A percentile compares a stretch with the other conserved stretches of the same genome.
These are phyloP conservation scores for Alauda arvensis DNA, from an alignment of 2,797 vertebrate species.

Conservation along the genomic window DNA sequence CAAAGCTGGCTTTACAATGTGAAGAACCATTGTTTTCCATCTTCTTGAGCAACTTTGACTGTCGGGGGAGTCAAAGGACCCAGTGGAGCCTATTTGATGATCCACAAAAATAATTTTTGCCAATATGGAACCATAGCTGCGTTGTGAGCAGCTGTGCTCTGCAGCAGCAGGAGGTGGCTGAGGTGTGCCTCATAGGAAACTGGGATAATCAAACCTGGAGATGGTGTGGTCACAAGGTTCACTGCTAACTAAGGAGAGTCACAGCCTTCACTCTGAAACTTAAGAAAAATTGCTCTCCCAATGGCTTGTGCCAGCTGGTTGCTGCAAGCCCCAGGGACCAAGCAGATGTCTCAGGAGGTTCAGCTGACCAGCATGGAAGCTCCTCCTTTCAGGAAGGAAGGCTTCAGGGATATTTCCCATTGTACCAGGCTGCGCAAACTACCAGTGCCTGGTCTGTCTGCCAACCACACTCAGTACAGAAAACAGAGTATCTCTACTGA, in stretches of 20 bases:
- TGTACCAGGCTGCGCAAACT: not conserved
- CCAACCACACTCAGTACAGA: not conserved
- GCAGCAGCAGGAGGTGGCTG: not conserved
- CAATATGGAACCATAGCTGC: fast-evolving
- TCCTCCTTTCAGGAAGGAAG: not conserved
- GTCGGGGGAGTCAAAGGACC: not conserved
- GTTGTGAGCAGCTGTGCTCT: not conserved
- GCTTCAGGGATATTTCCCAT: not conserved
- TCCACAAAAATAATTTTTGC: not conserved
- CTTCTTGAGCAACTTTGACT: not conserved
- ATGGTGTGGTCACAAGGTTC: not conserved
- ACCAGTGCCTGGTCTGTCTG: not conserved
- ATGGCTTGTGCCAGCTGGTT: not conserved
- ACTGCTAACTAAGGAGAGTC: not conserved
- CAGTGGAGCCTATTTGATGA: not conserved
- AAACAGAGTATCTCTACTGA: not conserved
- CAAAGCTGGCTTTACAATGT: not conserved
- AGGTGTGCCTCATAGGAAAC: not conserved
- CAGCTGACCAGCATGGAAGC: not conserved
- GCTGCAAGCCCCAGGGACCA: fast-evolving
- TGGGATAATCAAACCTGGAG: not conserved
- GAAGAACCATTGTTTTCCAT: not conserved
- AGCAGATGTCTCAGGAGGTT: not conserved
- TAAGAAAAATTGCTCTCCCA: not conserved
- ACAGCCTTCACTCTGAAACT: not conserved